Evolutionary conservation across 2,113 vertebrate genomes (phyloP).

Genomic region (Tachysurus fulvidraco): DNA sequence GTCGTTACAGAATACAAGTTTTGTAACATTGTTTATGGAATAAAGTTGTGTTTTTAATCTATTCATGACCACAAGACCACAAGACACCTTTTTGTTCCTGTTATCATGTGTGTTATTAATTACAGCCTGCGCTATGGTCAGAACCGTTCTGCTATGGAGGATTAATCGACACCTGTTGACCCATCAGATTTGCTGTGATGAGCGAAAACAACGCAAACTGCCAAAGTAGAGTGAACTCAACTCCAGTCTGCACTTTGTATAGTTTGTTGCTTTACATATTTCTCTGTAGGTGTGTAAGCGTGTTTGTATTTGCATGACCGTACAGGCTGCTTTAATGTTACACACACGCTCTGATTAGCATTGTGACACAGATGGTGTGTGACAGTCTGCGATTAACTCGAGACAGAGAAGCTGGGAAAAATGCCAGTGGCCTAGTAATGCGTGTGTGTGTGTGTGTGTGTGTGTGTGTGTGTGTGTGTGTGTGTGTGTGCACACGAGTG

Average conservation of each 20-base stretch:
- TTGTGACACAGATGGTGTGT: constrained; percentile 35
- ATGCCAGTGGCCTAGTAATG: constrained; percentile 16
- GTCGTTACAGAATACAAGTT: background rate
- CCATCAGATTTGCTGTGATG: background rate
- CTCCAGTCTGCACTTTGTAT: background rate
- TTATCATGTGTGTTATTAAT: background rate
- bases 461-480: background rate
- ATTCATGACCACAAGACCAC: background rate
- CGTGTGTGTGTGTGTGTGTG: background rate
- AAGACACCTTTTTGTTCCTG: too few relatives aligned
- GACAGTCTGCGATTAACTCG: constrained; percentile 36
- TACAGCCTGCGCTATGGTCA: background rate
- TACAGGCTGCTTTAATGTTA: background rate
- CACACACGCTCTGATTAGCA: constrained; percentile 44
- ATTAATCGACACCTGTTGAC: background rate
- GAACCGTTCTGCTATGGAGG: background rate
- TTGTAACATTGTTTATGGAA: too few relatives aligned
- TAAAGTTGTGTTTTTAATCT: background rate
- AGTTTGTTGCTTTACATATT: too few relatives aligned
- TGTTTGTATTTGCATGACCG: background rate
- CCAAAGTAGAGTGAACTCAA: background rate
- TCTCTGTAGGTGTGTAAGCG: background rate
- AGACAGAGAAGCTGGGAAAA: constrained; percentile 17
- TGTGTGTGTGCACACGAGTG: too few relatives aligned
- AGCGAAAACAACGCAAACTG: background rate